phyloP scores from a whole-genome alignment of 2,888 invertebrate genomes.

The Hirtodrosophila histrioides region DNA sequence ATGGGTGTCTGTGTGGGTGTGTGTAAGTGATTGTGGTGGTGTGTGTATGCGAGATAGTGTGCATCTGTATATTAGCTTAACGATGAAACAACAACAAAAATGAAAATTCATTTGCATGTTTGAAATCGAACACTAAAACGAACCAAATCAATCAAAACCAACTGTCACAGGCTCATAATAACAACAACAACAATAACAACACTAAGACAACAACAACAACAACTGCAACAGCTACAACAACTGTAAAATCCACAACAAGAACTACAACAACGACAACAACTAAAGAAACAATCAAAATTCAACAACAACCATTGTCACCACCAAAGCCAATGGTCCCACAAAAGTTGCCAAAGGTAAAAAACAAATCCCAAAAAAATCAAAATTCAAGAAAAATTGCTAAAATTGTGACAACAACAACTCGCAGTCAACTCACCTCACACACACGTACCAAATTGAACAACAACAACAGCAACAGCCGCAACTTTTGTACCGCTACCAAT shows the following conservation, averaged over 20 bases:
- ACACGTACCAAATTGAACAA: constrained; percentile 24
- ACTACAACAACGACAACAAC: constrained; percentile 59
- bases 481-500: constrained; percentile 48
- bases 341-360: constrained; percentile 84
- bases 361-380: constrained; percentile 19
- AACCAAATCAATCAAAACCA: constrained; percentile 59
- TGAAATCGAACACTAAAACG: constrained; percentile 40
- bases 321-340: constrained; percentile 84
- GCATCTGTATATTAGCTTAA: constrained; percentile 1
- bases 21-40: background rate
- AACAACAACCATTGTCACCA: constrained; percentile 84
- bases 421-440: constrained; percentile 37
- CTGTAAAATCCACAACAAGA: constrained; percentile 30
- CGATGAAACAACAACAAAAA: constrained; percentile 1
- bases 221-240: constrained; percentile 47
- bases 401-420: constrained; percentile 34
- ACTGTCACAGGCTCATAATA: constrained; percentile 70
- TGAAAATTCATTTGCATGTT: constrained; percentile 51
- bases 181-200: constrained; percentile 57
- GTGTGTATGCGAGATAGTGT: too few relatives aligned
- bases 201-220: constrained; percentile 53
- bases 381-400: constrained; percentile 30
- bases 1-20: background rate
- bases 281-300: constrained; percentile 76
- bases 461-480: constrained; percentile 34